Evolutionary conservation across 2,888 invertebrate genomes (phyloP).

Genomic region (Trimorus sp.): DNA sequence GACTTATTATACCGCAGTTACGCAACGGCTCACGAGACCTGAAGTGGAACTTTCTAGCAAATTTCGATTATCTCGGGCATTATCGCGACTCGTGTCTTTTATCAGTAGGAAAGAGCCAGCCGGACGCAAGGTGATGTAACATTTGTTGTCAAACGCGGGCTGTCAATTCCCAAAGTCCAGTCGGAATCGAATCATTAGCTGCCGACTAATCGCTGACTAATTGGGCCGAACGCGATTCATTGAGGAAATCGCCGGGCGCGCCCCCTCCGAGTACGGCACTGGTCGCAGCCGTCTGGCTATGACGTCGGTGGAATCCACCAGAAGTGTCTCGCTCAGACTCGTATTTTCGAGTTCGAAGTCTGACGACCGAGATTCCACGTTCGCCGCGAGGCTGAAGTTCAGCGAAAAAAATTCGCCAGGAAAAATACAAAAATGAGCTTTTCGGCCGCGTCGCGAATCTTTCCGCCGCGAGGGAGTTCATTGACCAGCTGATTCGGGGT

Average conservation of each 20-base stretch:
- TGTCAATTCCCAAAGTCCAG: not conserved
- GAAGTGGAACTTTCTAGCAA: slow-evolving; percentile 33
- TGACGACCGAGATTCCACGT: slow-evolving; percentile 44
- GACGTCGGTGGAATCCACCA: slow-evolving; percentile 51
- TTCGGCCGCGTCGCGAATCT: too few relatives aligned
- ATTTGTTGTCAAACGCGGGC: slow-evolving; percentile 3
- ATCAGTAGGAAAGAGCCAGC: slow-evolving; percentile 30
- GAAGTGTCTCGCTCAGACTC: slow-evolving; percentile 51
- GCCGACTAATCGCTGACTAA: too few relatives aligned
- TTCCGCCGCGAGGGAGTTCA: too few relatives aligned
- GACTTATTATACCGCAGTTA: slow-evolving; percentile 26
- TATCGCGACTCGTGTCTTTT: slow-evolving; percentile 4
- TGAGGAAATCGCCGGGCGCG: not conserved
- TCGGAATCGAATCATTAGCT: too few relatives aligned
- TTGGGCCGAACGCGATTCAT: not conserved
- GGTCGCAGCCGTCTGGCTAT: slow-evolving; percentile 36
- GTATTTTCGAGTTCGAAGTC: slow-evolving; percentile 59
- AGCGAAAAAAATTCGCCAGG: slow-evolving; percentile 20
- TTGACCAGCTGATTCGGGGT: too few relatives aligned
- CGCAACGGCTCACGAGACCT: slow-evolving; percentile 10
- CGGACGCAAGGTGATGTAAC: slow-evolving; percentile 4
- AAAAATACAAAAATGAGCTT: slow-evolving; percentile 17
- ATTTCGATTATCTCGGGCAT: slow-evolving; percentile 19
- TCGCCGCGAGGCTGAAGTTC: slow-evolving; percentile 41
- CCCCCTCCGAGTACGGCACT: slow-evolving; percentile 15